Evolutionary conservation across 2,797 vertebrate species (phyloP), one percentile per base, ranked within the genome.

Genomic region (Helarctos malayanus): DNA sequence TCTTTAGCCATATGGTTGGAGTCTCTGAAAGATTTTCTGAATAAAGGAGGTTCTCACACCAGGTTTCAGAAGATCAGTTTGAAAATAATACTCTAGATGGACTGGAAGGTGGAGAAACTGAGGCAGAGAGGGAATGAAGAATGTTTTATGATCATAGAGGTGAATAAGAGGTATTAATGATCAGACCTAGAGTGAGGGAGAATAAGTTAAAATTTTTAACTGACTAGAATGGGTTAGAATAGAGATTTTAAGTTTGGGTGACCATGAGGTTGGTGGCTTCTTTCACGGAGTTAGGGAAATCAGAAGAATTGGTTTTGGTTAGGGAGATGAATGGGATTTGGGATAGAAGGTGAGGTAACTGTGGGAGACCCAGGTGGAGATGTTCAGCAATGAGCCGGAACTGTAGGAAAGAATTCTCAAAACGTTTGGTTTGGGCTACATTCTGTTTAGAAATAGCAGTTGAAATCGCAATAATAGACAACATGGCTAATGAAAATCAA

Each of bases 41-140:
- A 63, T 63, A 87, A 86, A 80, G 59, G 18, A 32, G 79, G 23
- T 59, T 12, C 16, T 75, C 68, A 73, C 25, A 75, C 16, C 56
- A 5, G 23, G 4, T 76, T 69, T 92, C 49, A 19, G 41, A 69
- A 59, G 88, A 47, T 71, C 71, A 49, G 35, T 75, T 94, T 83
- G 41, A 32, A 27, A 89, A 29, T 94, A 61, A 68, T 89, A 79
- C 83, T 95, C 65, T 84, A n/a, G 49, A 84, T n/a, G 57, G n/a
- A 29, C 21, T 92, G 27, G 32, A 57, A 47, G 54, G 15, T 76
- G 52, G 18, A 59, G 21, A 80, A 79, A 87, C 4, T 11, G 63
- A 86, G 63, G 15, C 63, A 41, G 25, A 79, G 29, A 92, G 27
- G 23, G 18, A 75, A 47, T 41, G 78, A 35, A 88, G 80, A 79